Conservation (phyloP, 1,140 invertebrate species). For the Chelonus insularis region DNA sequence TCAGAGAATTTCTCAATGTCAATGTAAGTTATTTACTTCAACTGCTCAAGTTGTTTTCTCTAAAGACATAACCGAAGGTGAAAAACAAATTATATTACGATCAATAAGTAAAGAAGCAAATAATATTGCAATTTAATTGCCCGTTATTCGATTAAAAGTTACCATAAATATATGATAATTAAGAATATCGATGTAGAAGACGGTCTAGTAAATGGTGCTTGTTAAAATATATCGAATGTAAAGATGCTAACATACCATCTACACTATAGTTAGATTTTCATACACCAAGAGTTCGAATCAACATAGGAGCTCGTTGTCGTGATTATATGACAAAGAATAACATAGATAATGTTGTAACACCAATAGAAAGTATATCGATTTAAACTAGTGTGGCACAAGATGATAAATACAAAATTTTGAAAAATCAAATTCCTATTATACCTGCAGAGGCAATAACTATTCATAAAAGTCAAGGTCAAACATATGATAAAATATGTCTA, state of each 20-base stretch:
- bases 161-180: not conserved
- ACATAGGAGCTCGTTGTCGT: not conserved
- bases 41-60: not conserved
- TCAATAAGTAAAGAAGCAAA: not conserved
- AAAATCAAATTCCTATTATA: conserved; percentile 14
- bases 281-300: conserved; percentile 4
- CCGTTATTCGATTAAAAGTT: not conserved
- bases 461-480: conserved; percentile 18
- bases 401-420: conserved; percentile 2
- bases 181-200: conserved; percentile 24
- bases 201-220: conserved; percentile 24
- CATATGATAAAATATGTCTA: conserved; percentile 12
- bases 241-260: not conserved
- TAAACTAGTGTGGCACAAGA: not conserved
- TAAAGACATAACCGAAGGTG: not conserved
- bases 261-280: conserved; percentile 22
- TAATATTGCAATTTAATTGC: not conserved
- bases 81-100: not conserved
- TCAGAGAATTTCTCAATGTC: not conserved
- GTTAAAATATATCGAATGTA: conserved; percentile 11
- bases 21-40: too few species aligned
- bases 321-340: conserved; percentile 3
- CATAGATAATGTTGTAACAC: conserved; percentile 5
- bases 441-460: conserved; percentile 21
- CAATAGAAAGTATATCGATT: not conserved